A percentile compares a stretch with the other conserved stretches of the same genome.
Evolutionary conservation across 2,888 invertebrate genomes (phyloP).

Genomic region (Trichacis sp.): DNA sequence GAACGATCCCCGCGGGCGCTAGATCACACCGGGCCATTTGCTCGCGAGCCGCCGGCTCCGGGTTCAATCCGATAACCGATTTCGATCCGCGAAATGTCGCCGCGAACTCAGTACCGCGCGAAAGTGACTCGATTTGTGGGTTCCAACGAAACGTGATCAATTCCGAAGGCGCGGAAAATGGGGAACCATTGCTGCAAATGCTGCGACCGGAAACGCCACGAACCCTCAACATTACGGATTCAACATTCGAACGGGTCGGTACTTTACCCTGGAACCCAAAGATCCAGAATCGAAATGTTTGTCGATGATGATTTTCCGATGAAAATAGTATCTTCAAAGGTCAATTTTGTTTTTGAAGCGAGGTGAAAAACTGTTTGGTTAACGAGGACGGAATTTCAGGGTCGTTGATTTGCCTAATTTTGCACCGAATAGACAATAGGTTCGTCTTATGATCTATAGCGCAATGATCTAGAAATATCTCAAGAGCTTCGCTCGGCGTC

Average conservation of each 20-base stretch:
- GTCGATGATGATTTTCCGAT: too few relatives aligned
- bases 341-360: too few relatives aligned
- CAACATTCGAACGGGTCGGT: constrained; percentile 52
- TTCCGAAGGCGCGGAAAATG: constrained; percentile 47
- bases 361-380: too few relatives aligned
- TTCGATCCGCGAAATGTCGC: constrained; percentile 1
- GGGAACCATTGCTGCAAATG: constrained; percentile 69
- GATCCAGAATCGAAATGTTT: too few relatives aligned
- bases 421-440: constrained; percentile 31
- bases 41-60: constrained; percentile 37
- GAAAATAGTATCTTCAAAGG: too few relatives aligned
- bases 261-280: constrained; percentile 53
- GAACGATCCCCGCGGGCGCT: constrained; percentile 27
- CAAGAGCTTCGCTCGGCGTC: constrained; percentile 42
- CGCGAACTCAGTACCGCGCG: background rate
- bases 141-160: constrained; percentile 1
- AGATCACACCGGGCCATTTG: constrained; percentile 31
- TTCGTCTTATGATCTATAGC: constrained; percentile 38
- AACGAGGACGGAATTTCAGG: background rate
- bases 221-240: constrained; percentile 46
- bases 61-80: constrained; percentile 27
- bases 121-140: constrained; percentile 12
- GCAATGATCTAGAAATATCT: constrained; percentile 54
- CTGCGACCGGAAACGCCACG: constrained; percentile 57
- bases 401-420: constrained; percentile 13